Conservation (phyloP, 2,888 invertebrate genomes). For the Acronicta aceris region DNA sequence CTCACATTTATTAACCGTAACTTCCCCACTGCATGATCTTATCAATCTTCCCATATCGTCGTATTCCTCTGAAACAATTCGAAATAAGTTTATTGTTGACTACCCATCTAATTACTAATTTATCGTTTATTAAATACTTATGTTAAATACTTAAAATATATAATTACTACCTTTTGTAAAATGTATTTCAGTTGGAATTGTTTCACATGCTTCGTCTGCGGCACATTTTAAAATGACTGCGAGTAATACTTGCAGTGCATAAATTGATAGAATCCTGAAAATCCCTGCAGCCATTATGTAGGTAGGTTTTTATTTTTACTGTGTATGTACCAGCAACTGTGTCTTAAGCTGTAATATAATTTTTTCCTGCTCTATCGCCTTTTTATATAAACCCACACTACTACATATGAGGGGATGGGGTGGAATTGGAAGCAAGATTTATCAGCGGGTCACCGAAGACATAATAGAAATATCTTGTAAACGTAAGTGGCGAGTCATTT, state of each 20-base stretch:
- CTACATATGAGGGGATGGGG: conserved; percentile 37
- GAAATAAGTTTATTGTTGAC: neutral
- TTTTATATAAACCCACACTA: conserved; percentile 45
- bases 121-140: no score
- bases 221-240: conserved; percentile 55
- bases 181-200: conserved; percentile 95
- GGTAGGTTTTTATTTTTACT: conserved; percentile 24
- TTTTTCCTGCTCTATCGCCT: conserved; percentile 15
- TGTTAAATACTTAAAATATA: no score
- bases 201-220: conserved; percentile 94
- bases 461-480: conserved; percentile 71
- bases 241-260: conserved; percentile 50
- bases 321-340: conserved; percentile 17
- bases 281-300: conserved; percentile 30
- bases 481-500: conserved; percentile 11
- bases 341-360: conserved; percentile 35
- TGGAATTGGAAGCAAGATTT: conserved; percentile 45
- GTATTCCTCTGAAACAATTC: conserved; percentile 93
- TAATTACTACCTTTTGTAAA: conserved; percentile 92
- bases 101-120: no score
- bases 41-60: conserved; percentile 95
- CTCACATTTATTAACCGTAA: conserved; percentile 97
- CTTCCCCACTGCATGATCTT: conserved; percentile 96
- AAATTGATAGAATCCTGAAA: conserved; percentile 48
- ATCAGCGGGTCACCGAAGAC: conserved; percentile 65